phyloP scores from a whole-genome alignment of 2,888 invertebrate species.

The Drosophila siamana region DNA sequence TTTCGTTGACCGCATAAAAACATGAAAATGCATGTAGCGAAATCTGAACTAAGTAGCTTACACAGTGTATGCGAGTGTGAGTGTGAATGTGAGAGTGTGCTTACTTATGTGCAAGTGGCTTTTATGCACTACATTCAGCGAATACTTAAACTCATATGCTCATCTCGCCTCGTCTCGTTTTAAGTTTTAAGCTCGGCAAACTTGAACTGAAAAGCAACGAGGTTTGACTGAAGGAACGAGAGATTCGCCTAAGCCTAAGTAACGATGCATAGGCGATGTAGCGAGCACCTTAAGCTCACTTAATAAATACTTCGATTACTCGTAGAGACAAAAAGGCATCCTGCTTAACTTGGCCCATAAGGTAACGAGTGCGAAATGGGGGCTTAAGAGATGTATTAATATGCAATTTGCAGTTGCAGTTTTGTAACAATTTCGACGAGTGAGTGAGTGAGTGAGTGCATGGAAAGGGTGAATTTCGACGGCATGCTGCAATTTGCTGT shows the following conservation, averaged over 20 bases:
- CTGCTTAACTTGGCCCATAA: not conserved
- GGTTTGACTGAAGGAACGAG: slow-evolving; percentile 5
- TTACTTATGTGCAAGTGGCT: slow-evolving; percentile 36
- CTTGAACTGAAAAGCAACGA: too few species aligned
- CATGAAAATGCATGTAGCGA: slow-evolving; percentile 63
- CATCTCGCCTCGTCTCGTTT: not conserved
- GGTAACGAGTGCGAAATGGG: not conserved
- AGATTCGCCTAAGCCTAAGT: not conserved
- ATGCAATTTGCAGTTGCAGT: slow-evolving; percentile 18
- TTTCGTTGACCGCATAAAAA: slow-evolving; percentile 62
- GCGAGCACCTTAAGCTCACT: not conserved
- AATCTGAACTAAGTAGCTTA: slow-evolving; percentile 32
- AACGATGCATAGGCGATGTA: not conserved
- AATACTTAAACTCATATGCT: not conserved
- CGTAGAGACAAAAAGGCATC: not conserved
- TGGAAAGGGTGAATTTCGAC: not conserved
- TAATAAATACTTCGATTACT: not conserved
- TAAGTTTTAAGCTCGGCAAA: not conserved
- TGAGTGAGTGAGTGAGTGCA: too few species aligned
- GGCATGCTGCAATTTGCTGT: not conserved
- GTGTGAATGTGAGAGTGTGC: slow-evolving; percentile 2
- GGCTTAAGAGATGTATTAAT: slow-evolving; percentile 1
- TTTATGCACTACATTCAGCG: slow-evolving; percentile 34
- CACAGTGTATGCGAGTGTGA: slow-evolving; percentile 11
- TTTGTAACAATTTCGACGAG: slow-evolving; percentile 33